These are phyloP conservation scores for Drosophila trichaetosa DNA, from an alignment of 2,888 invertebrate genomes.

Conservation along the genomic window DNA sequence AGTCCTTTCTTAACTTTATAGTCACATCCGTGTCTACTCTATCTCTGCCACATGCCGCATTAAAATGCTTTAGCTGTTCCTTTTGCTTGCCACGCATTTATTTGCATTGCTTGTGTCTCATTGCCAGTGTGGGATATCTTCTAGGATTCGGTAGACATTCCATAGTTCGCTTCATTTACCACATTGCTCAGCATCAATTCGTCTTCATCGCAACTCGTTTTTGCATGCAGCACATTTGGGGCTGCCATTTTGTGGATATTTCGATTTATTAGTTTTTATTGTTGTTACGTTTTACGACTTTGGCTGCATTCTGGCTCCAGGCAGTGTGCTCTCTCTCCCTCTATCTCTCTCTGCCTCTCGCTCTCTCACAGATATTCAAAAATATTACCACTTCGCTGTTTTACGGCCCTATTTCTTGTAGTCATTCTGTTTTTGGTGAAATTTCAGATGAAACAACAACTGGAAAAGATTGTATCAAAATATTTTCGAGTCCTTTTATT, in stretches of 20 bases:
- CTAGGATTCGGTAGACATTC: constrained; percentile 40
- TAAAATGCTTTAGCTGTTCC: constrained; percentile 22
- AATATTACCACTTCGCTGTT: constrained; percentile 58
- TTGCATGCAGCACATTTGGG: constrained; percentile 62
- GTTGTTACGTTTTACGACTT: constrained; percentile 78
- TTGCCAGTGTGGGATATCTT: constrained; percentile 4
- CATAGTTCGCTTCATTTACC: constrained; percentile 58
- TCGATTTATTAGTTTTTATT: constrained; percentile 81
- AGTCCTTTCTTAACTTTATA: not conserved
- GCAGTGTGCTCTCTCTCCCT: constrained; percentile 2
- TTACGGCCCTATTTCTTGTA: constrained; percentile 47
- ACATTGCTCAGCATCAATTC: constrained; percentile 65
- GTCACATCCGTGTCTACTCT: constrained; percentile 2
- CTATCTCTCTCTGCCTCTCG: not conserved
- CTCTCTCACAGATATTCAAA: constrained; percentile 54
- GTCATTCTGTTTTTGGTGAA: constrained; percentile 33
- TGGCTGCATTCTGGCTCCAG: constrained; percentile 30
- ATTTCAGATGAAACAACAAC: constrained; percentile 31
- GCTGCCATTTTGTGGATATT: constrained; percentile 77
- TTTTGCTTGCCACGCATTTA: constrained; percentile 36
- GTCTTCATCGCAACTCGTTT: constrained; percentile 44
- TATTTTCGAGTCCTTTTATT: constrained; percentile 59
- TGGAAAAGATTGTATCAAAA: constrained; percentile 59
- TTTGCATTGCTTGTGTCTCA: constrained; percentile 34
- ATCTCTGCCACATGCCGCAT: constrained; percentile 25